Evolutionary conservation across 2,797 vertebrate genomes (phyloP).

Genomic region (Erethizon dorsatum): DNA sequence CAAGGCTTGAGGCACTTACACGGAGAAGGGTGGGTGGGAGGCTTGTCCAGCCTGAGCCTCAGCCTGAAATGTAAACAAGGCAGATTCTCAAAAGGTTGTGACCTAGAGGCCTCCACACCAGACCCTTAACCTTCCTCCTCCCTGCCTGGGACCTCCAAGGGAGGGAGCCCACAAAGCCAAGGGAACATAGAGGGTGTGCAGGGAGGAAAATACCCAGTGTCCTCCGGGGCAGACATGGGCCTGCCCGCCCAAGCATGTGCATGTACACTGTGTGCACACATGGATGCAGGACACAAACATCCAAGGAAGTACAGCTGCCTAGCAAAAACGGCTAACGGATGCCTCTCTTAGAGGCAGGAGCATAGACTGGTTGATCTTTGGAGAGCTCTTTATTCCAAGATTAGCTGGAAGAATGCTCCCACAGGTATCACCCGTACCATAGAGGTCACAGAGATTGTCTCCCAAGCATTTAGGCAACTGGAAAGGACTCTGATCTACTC

Average conservation of each 20-base stretch:
- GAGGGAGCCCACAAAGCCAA: not conserved
- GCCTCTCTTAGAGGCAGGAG: not conserved
- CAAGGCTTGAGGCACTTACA: not conserved
- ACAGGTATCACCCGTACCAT: not conserved
- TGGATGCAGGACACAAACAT: not conserved
- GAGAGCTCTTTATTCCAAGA: slow-evolving; percentile 72
- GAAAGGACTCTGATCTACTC: not conserved
- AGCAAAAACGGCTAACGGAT: not conserved
- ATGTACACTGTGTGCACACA: fast-evolving
- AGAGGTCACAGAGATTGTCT: slow-evolving; percentile 21
- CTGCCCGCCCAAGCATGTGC: not conserved
- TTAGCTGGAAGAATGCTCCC: not conserved
- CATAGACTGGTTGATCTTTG: not conserved
- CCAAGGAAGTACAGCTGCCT: fast-evolving
- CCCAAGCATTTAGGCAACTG: not conserved
- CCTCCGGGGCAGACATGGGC: fast-evolving
- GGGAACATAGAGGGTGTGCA: not conserved
- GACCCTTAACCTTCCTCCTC: not conserved
- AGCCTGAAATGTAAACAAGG: slow-evolving; percentile 28
- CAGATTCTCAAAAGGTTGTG: not conserved
- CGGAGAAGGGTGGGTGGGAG: not conserved
- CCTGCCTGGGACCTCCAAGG: not conserved
- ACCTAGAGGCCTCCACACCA: not conserved
- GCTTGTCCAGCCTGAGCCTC: not conserved
- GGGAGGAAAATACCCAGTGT: not conserved